phyloP scores from a whole-genome alignment of 2,888 invertebrate species.

The Drosophila ezoana region DNA sequence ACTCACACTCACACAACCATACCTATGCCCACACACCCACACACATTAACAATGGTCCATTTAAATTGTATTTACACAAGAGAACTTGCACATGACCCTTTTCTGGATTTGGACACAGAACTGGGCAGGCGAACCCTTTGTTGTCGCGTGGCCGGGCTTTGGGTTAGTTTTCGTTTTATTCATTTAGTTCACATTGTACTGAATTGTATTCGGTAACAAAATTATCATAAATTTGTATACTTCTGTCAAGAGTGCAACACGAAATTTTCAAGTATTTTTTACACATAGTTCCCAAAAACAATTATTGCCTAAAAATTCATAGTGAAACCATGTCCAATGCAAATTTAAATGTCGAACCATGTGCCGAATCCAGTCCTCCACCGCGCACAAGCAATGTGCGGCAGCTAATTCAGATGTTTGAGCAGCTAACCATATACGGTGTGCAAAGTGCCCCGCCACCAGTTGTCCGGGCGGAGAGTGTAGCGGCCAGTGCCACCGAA shows the following conservation, averaged over 20 bases:
- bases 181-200: not conserved
- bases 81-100: not conserved
- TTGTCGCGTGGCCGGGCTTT: not conserved
- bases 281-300: not conserved
- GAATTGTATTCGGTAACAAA: not conserved
- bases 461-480: not conserved
- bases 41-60: not conserved
- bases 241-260: constrained; percentile 1
- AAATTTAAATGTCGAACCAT: not conserved
- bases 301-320: not conserved
- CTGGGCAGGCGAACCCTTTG: constrained; percentile 8
- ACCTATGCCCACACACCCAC: no score
- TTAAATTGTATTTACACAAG: not conserved
- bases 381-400: constrained; percentile 19
- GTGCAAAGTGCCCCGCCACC: no score
- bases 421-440: constrained; percentile 7
- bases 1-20: not conserved
- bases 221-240: constrained; percentile 1
- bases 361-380: not conserved
- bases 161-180: not conserved
- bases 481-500: not conserved
- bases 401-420: constrained; percentile 32
- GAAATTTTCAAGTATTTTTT: not conserved
- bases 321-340: constrained; percentile 11
- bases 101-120: not conserved